These are phyloP conservation scores for Onychomys leucogaster DNA, from an alignment of 2,797 vertebrate genomes.

Conservation along the genomic window DNA sequence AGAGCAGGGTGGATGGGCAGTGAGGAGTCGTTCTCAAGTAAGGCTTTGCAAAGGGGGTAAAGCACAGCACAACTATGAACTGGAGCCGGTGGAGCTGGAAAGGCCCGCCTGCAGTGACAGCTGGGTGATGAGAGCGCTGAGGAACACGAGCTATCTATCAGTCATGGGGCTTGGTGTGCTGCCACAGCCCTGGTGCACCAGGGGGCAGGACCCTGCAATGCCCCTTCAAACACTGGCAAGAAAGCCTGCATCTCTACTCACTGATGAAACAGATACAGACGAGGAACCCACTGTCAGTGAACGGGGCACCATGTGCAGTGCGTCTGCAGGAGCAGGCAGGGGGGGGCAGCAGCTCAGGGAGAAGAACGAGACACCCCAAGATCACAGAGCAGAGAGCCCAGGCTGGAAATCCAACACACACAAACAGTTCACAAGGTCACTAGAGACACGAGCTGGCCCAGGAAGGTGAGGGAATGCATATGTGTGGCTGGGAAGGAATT, in stretches of 20 bases:
- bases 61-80: neutral
- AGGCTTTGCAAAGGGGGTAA: neutral
- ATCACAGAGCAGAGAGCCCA: neutral
- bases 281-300: neutral
- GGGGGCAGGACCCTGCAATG: neutral
- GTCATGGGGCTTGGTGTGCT: neutral
- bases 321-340: neutral
- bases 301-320: rapidly evolving
- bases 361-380: too few relatives aligned
- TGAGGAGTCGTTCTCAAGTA: neutral
- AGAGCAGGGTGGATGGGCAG: neutral
- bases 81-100: neutral
- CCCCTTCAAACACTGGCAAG: neutral
- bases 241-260: neutral
- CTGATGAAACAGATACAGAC: neutral
- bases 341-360: rapidly evolving
- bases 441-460: neutral
- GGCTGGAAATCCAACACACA: neutral
- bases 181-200: neutral
- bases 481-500: rapidly evolving
- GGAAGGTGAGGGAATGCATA: neutral
- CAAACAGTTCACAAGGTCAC: neutral
- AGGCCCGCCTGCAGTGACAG: neutral
- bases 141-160: rapidly evolving
- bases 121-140: neutral